phyloP scores from a whole-genome alignment of 1,140 invertebrate genomes.

The Dysdera silvatica region DNA sequence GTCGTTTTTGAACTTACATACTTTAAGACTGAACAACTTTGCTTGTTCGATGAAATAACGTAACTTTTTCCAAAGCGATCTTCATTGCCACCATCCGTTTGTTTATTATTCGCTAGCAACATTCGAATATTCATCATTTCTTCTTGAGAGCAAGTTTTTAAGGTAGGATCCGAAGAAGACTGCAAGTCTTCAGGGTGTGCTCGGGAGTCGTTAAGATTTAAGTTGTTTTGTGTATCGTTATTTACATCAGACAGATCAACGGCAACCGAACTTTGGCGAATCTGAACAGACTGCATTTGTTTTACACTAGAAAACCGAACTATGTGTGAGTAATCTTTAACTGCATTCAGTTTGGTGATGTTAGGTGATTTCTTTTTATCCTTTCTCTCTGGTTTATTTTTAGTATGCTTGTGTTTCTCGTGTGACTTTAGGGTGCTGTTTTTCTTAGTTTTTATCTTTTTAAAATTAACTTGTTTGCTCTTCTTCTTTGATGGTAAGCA shows the following conservation, averaged over 20 bases:
- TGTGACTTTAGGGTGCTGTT: neutral
- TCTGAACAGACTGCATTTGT: conserved; percentile 26
- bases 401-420: conserved; percentile 22
- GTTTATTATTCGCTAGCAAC: conserved; percentile 15
- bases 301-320: conserved; percentile 21
- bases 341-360: conserved; percentile 2
- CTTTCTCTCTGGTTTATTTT: conserved; percentile 21
- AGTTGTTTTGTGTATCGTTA: neutral
- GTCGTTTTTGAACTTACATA: conserved; percentile 25
- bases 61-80: neutral
- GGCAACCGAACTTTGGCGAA: conserved; percentile 19
- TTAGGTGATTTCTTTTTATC: conserved; percentile 11
- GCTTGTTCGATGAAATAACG: conserved; percentile 3
- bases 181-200: neutral
- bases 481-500: conserved; percentile 19
- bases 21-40: conserved; percentile 18
- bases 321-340: conserved; percentile 17
- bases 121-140: conserved; percentile 24
- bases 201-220: neutral
- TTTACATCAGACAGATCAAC: neutral
- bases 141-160: conserved; percentile 13
- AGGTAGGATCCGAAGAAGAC: conserved; percentile 13
- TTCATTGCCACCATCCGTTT: neutral
- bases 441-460: no score
- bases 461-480: conserved; percentile 17